Evolutionary conservation across 1,140 invertebrate species (phyloP).

Genomic region (Solen grandis): DNA sequence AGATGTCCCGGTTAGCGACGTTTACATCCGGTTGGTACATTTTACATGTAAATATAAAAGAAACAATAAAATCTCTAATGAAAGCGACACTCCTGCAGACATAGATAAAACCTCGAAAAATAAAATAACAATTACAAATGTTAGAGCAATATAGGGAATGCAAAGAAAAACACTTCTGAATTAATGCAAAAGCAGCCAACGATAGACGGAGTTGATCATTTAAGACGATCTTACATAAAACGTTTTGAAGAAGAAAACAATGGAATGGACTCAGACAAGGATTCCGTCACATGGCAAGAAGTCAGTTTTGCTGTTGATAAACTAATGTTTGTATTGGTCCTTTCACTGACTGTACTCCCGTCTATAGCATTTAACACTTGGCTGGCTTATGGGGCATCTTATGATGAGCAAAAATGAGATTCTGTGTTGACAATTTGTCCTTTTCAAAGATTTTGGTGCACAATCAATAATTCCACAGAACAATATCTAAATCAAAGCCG

Average conservation of each 20-base stretch:
- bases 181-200: neutral
- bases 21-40: neutral
- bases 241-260: too few species aligned
- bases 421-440: too few species aligned
- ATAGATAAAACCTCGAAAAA: neutral
- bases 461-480: too few species aligned
- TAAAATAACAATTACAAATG: neutral
- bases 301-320: conserved; percentile 13
- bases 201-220: too few species aligned
- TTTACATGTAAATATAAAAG: neutral
- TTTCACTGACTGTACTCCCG: neutral
- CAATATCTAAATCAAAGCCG: too few species aligned
- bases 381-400: too few species aligned
- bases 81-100: neutral
- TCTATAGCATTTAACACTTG: too few species aligned
- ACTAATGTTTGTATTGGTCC: neutral
- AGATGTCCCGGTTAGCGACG: neutral
- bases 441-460: too few species aligned
- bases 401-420: too few species aligned
- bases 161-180: neutral
- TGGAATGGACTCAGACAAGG: too few species aligned
- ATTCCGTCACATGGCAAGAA: neutral
- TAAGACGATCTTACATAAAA: too few species aligned
- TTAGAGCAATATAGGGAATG: neutral
- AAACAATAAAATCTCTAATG: neutral